Base-by-base conservation (phyloP, 2,888 invertebrate genomes). In the Agrochola lota region DNA sequence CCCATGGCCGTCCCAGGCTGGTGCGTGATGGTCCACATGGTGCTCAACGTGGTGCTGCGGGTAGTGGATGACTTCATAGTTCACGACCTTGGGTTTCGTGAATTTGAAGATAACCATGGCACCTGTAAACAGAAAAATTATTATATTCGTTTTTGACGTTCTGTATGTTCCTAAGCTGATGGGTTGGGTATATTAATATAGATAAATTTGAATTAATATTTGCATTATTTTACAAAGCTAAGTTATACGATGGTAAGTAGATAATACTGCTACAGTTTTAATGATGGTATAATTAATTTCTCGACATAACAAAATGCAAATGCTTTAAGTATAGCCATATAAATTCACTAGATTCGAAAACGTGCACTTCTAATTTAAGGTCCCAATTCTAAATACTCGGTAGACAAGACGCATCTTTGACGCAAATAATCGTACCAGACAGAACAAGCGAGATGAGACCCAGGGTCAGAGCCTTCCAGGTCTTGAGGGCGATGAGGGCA, bases 381-480 rank as follows among this genome's bases (percentile, higher is more conserved):
- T 52, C 9, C 23, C 8, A 2, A 52, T 52, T 23, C 20, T 52
- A 52, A 52, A 52, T 52, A 9, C 52, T 23, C 5, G 12, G 57
- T n/a, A 57, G 12, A 26, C 0, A 35, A 30, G 0, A 59, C 9
- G 4, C 1, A 9, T 49, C 9, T 68, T 5, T 57, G 1, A n/a
- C 43, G 35, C 12, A 70, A 80, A 77, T 68, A 2, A 49, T 69
- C 74, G 86, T 94, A 97, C 98, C 98, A 85, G 98, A 98, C 67
- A 98, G 96, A 43, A 98, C 98, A 91, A 99, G 95, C 5, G 98
- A 98, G 80, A 99, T 97, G 8, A 99, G 97, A 81, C 98, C 98
- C 86, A 99, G 97, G 15, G 99, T 98, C 88, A 98, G 96, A 63
- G 99, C 99, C 94, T 99, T 99, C 99, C 99, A 99, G 26, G 99